Base-by-base conservation (phyloP, 2,113 vertebrate genomes). In the Cepphus grylle region DNA sequence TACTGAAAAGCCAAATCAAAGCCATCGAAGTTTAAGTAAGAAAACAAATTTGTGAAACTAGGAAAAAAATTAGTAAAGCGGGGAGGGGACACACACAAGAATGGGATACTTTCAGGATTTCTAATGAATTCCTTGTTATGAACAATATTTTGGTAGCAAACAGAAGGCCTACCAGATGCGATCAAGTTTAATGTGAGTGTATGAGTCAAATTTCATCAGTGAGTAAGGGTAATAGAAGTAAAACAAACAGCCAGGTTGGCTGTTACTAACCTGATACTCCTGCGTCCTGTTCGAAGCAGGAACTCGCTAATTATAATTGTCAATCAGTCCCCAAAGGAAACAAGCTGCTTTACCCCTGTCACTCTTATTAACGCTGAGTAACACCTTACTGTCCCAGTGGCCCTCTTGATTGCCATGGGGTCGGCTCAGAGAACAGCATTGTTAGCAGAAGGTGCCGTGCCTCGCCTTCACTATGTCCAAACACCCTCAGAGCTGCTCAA, bases 111-210 rank as follows among this genome's bases (percentile, higher is more conserved):
- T 58, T 45, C 4, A 76, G n/a, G 27, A 76, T 88, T 92, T 81
- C 32, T 53, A 86, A 86, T 22, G 1, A 84, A 65, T 29, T 52
- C 32, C 34, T 55, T 70, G 9, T 43, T 50, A 62, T 13, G 26
- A 96, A 52, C 59, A 85, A 19, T 11, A 66, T 53, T 88, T 88
- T 36, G 77, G 79, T 81, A 93, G 88, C 50, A 93, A 97, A 96
- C 52, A 92, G 81, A 86, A 95, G 56, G 76, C 78, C 80, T 80
- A 94, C 67, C 55, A 96, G 86, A 96, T 30, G 36, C 4, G 5
- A 85, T 59, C 0, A 0, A 61, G 49, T 61, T 59, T 27, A 34
- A 56, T 7, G 25, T 40, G 52, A 81, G 52, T 8, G 3, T 19
- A 47, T 2, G 3, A 91, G n/a, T 81, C 71, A 81, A 66, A 56